These are phyloP conservation scores for Congeria kusceri DNA, from an alignment of 2,888 invertebrate species.

Conservation along the genomic window DNA sequence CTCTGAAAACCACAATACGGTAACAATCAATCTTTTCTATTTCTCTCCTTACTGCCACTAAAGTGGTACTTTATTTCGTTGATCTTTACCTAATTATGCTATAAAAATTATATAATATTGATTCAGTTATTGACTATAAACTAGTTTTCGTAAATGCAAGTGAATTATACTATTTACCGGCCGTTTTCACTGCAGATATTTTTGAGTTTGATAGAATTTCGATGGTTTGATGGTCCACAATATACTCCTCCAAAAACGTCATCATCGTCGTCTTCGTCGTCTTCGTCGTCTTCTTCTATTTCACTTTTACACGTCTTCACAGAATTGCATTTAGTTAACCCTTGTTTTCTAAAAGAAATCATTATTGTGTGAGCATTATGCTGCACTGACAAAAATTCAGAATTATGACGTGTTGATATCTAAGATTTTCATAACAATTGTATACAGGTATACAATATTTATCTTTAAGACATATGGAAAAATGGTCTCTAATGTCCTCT, in stretches of 20 bases:
- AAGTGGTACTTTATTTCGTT: too few species aligned
- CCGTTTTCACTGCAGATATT: conserved; percentile 45
- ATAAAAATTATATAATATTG: background rate
- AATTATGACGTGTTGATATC: too few species aligned
- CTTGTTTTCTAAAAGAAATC: background rate
- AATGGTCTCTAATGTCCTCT: background rate
- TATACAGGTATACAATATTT: too few species aligned
- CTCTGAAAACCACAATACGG: conserved; percentile 30
- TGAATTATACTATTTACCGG: conserved; percentile 27
- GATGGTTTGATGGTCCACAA: conserved; percentile 70
- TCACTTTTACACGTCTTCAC: background rate
- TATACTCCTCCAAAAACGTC: conserved; percentile 78
- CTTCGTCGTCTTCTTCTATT: conserved; percentile 1
- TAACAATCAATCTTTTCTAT: background rate
- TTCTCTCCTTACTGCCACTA: background rate
- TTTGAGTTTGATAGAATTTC: conserved; percentile 12
- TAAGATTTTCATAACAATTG: too few species aligned
- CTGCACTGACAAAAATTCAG: background rate
- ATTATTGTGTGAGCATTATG: background rate
- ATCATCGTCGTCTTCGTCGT: conserved; percentile 68
- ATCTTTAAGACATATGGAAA: too few species aligned
- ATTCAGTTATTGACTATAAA: too few species aligned
- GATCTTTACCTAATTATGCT: background rate
- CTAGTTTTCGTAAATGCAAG: too few species aligned
- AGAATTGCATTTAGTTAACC: background rate